Base-by-base conservation (phyloP, 2,113 vertebrate species). In the Pseudorhombus dupliciocellatus region DNA sequence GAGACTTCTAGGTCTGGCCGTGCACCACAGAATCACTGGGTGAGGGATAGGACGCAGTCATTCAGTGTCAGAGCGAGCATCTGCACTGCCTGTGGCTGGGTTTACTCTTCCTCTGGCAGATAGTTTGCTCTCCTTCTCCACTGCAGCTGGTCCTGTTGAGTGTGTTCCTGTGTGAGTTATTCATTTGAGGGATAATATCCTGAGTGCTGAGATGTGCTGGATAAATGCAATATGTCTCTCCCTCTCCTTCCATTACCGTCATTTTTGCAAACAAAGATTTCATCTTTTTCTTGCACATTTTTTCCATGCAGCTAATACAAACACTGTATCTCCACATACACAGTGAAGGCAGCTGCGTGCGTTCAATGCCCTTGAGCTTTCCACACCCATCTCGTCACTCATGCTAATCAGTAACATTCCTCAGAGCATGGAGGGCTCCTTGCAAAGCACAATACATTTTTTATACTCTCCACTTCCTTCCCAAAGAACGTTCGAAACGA, bases 61-160 rank as follows among this genome's bases (percentile, higher is more conserved):
- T 80, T 73, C 37, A 54, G 28, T 72, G 58, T 85, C 18, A n/a
- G 46, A n/a, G 46, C 20, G 46, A 50, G 20, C 18, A 66, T 77
- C 79, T 73, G 58, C 58, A 26, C 55, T 9, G 26, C 75, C 65
- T 55, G 50, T 24, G 61, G 31, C 54, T 59, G 63, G 11, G 63
- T 72, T 77, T 53, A 40, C 66, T 66, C 68, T 51, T 9, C 50
- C 14, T n/a, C 20, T 44, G 40, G 40, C 68, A 30, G 26, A 68
- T 53, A 46, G 62, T 76, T 62, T 52, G 25, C 30, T 62, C 44
- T 7, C 59, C 62, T 34, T 73, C 67, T 70, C 40, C 56, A 21
- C 34, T 56, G 18, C 52, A 50, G 46, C 46, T n/a, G 46, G 46
- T 50, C 46, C 46, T 50, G 46, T 50, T 50, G 46, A 50, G 46